Evolutionary conservation across 2,888 invertebrate species (phyloP).

Genomic region (Microchrysa polita): DNA sequence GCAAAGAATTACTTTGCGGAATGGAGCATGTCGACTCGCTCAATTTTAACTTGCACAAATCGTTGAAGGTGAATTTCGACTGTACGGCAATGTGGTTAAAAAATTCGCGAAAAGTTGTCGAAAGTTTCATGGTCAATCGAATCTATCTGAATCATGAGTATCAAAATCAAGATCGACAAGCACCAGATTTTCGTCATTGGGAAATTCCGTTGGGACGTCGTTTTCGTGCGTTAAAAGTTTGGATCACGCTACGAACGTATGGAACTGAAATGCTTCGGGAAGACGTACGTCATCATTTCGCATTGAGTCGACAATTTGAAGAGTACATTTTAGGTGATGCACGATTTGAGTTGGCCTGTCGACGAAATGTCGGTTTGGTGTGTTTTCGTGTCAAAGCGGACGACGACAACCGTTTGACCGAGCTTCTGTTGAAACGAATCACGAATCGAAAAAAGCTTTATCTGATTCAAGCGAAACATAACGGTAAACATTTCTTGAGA

Average conservation of each 20-base stretch:
- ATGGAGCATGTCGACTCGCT: slow-evolving; percentile 87
- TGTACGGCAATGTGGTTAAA: slow-evolving; percentile 94
- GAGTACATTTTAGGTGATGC: slow-evolving; percentile 73
- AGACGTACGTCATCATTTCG: slow-evolving; percentile 79
- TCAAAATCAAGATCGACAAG: slow-evolving; percentile 66
- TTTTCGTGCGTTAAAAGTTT: slow-evolving; percentile 89
- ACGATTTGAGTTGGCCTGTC: slow-evolving; percentile 81
- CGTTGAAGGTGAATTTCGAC: slow-evolving; percentile 94
- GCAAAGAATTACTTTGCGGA: slow-evolving; percentile 80
- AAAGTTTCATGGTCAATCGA: slow-evolving; percentile 90
- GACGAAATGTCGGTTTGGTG: slow-evolving; percentile 82
- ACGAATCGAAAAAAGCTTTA: slow-evolving; percentile 82
- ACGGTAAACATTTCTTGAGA: slow-evolving; percentile 76
- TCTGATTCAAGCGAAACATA: slow-evolving; percentile 79
- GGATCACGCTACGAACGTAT: slow-evolving; percentile 87
- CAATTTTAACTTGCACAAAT: slow-evolving; percentile 95
- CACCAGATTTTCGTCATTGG: slow-evolving; percentile 78
- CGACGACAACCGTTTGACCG: slow-evolving; percentile 74
- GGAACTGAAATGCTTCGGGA: slow-evolving; percentile 83
- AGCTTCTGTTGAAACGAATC: slow-evolving; percentile 75
- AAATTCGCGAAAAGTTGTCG: slow-evolving; percentile 80
- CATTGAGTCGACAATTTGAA: slow-evolving; percentile 82
- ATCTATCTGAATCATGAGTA: slow-evolving; percentile 84
- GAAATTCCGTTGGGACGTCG: slow-evolving; percentile 85
- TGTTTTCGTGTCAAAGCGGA: slow-evolving; percentile 87